A percentile compares a stretch with the other conserved stretches of the same genome.
phyloP scores from a whole-genome alignment of 23 tunicate genomes.

The Trididemnum miniatum region DNA sequence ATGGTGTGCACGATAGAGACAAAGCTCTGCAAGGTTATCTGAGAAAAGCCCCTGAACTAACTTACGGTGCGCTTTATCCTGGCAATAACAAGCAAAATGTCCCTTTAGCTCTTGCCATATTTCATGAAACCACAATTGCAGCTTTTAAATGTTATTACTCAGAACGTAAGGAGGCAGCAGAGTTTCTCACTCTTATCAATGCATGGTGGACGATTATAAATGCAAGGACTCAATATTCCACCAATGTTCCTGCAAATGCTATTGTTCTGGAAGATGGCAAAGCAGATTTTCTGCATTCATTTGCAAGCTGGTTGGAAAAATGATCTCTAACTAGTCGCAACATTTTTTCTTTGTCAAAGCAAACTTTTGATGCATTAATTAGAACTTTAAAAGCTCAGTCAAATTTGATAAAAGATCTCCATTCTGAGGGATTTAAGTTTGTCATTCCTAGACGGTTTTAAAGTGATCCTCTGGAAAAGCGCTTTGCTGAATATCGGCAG shows the following conservation, averaged over 20 bases:
- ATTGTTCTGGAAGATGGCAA: not conserved
- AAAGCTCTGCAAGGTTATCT: not conserved
- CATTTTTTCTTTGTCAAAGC: not conserved
- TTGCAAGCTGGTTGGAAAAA: not conserved
- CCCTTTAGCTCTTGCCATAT: not conserved
- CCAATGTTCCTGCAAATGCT: not conserved
- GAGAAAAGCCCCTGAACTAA: not conserved
- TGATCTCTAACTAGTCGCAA: not conserved
- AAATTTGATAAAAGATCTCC: not conserved
- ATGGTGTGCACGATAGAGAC: not conserved
- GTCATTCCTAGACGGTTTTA: not conserved
- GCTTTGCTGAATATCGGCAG: not conserved
- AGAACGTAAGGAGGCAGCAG: not conserved
- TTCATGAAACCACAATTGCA: too few species aligned
- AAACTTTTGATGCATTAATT: not conserved
- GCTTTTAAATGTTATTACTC: not conserved
- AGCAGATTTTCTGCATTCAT: not conserved
- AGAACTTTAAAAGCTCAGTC: not conserved
- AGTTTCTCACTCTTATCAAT: not conserved
- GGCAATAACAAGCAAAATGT: slow-evolving; percentile 8
- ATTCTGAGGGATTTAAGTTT: not conserved
- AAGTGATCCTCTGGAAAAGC: not conserved
- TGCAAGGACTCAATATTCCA: not conserved
- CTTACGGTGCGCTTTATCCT: not conserved
- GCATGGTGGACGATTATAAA: slow-evolving; percentile 1